Percentiles rank a stretch among this genome's conserved stretches.
phyloP scores from a whole-genome alignment of 2,113 vertebrate genomes.

The Colistium nudipinnis region DNA sequence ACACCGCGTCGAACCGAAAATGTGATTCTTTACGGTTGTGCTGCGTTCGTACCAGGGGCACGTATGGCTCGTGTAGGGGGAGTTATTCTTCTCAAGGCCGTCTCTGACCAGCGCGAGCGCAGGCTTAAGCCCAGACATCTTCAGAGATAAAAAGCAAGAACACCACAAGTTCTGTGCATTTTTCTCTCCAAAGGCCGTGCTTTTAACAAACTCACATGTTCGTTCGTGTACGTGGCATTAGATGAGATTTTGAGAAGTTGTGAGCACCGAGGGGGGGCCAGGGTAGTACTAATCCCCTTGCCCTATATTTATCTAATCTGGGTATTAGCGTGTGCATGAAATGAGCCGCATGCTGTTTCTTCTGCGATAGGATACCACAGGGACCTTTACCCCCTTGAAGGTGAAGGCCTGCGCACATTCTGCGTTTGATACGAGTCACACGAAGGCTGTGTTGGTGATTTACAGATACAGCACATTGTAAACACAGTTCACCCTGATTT shows the following conservation, averaged over 20 bases:
- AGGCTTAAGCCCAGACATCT: conserved; percentile 33
- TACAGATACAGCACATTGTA: conserved; percentile 1
- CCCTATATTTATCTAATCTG: conserved; percentile 78
- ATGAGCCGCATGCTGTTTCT: conserved; percentile 54
- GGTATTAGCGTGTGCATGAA: conserved; percentile 62
- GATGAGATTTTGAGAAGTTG: conserved; percentile 65
- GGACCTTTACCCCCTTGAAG: conserved; percentile 23
- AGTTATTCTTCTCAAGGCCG: conserved; percentile 20
- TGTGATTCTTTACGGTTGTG: conserved; percentile 53
- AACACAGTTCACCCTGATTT: neutral
- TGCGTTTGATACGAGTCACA: too few species aligned
- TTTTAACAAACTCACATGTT: conserved; percentile 51
- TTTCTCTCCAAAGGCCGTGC: conserved; percentile 9
- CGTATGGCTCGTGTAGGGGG: conserved; percentile 26
- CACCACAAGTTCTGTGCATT: neutral
- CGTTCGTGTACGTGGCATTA: conserved; percentile 65
- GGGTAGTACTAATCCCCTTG: conserved; percentile 70
- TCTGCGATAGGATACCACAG: conserved; percentile 2
- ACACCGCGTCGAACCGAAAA: conserved; percentile 44
- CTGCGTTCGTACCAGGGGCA: conserved; percentile 40
- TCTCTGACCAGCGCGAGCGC: conserved; percentile 22
- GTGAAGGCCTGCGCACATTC: conserved; percentile 2
- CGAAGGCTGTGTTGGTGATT: conserved; percentile 1
- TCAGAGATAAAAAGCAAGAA: conserved; percentile 38
- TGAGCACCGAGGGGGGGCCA: conserved; percentile 56